Evolutionary conservation across 2,797 vertebrate species (phyloP), one percentile per base, ranked within the genome.

Genomic region (Tenualosa thibaudeaui): DNA sequence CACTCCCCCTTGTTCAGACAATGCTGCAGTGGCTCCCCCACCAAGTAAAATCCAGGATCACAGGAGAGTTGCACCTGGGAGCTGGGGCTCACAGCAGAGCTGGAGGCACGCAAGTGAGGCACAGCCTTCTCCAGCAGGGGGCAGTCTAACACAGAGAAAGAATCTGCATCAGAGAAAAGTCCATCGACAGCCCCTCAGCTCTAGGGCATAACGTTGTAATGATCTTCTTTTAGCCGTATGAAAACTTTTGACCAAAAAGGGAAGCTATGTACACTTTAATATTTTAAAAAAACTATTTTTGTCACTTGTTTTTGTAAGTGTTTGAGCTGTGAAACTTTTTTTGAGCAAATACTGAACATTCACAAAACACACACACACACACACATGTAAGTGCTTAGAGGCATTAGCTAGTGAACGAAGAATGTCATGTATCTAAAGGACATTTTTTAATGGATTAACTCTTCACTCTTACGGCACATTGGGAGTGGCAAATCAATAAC

Each of bases 1-100:
- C 98, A 99, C 86, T 97, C 95, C 91, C 98, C 98, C 91, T 94
- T 95, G 88, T 99, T 99, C 88, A 97, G 96, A 87, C 98, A 99
- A 84, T 94, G 94, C 3, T 97, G 96, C 91, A 97, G 93, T 2
- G 97, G 96, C 90, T 98, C 97, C 86, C 98, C 98, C 50, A 97
- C 94, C 93, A 99, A 96, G 93, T 99, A 97, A 94, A 97, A 99
- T 84, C 98, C 97, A 0, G 97, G 97, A 87, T 98, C 97, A 88
- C 98, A 99, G 85, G 95, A 98, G 85, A 99, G 95, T 89, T 94
- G 96, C 86, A 98, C 95, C 92, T 96, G 97, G 84, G 97, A 96
- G 15, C 97, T 97, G 0, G 98, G 97, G 81, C 94, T 98, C 87
- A 96, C 88, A 84, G 96, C 94, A 84, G 91, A 83, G 6, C 94